Conservation (phyloP, 2,113 vertebrate species). For the Chionodraco myersi region DNA sequence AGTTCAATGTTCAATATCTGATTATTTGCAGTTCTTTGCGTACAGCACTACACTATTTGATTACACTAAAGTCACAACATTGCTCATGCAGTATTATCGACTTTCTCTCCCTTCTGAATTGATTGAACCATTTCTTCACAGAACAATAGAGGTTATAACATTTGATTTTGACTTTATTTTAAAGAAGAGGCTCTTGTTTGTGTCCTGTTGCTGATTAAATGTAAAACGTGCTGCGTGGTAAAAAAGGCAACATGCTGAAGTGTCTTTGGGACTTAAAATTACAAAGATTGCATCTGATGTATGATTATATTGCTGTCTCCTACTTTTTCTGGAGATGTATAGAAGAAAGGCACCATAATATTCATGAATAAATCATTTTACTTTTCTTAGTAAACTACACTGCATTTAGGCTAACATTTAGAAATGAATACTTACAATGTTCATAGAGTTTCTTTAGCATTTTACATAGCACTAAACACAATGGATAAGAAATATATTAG, state of each 20-base stretch:
- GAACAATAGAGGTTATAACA: neutral
- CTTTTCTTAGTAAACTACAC: neutral
- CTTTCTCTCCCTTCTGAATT: neutral
- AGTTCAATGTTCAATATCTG: neutral
- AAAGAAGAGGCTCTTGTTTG: neutral
- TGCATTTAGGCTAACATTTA: neutral
- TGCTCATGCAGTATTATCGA: neutral
- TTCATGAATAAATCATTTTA: neutral
- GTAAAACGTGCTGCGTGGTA: neutral
- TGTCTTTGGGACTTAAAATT: neutral
- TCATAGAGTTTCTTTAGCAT: too few species aligned
- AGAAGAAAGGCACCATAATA: too few species aligned
- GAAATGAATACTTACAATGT: neutral
- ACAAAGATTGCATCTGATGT: neutral
- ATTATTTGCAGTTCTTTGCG: neutral
- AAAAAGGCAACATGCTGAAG: neutral
- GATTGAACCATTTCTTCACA: neutral
- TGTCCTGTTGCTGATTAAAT: neutral
- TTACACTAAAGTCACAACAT: neutral
- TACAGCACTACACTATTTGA: conserved; percentile 2
- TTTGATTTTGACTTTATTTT: neutral
- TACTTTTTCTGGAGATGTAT: neutral
- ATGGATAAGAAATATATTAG: neutral
- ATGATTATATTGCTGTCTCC: neutral
- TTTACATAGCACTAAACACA: too few species aligned